Conservation (phyloP, 2,113 vertebrate genomes). For the Pelecanoides urinatrix region DNA sequence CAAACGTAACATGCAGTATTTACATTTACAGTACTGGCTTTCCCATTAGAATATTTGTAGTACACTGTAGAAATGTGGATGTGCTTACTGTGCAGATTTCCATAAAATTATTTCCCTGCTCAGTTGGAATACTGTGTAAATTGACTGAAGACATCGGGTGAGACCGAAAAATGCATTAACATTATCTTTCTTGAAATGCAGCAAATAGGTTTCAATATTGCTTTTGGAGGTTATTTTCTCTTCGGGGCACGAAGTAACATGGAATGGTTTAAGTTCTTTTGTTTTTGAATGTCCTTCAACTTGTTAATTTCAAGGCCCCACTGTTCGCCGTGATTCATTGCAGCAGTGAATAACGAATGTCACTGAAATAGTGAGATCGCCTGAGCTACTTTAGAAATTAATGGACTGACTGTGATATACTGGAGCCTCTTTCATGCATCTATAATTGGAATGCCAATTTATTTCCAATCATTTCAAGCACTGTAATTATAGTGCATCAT, state of each 20-base stretch:
- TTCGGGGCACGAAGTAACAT: background rate
- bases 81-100: constrained; percentile 30
- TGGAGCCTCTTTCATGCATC: constrained; percentile 72
- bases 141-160: background rate
- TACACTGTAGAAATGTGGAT: background rate
- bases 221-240: background rate
- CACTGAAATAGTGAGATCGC: constrained; percentile 66
- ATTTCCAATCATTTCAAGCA: constrained; percentile 81
- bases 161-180: background rate
- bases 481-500: constrained; percentile 80
- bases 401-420: constrained; percentile 78
- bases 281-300: constrained; percentile 56
- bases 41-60: background rate
- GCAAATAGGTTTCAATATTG: background rate
- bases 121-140: background rate
- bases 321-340: constrained; percentile 63
- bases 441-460: constrained; percentile 82
- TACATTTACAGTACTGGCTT: background rate
- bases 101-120: background rate
- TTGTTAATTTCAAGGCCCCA: constrained; percentile 60
- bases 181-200: background rate
- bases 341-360: constrained; percentile 60
- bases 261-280: constrained; percentile 11
- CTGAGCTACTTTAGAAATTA: constrained; percentile 79
- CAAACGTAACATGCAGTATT: background rate